Evolutionary conservation across 2,113 vertebrate genomes (phyloP).

Genomic region (Saimiri boliviensis): DNA sequence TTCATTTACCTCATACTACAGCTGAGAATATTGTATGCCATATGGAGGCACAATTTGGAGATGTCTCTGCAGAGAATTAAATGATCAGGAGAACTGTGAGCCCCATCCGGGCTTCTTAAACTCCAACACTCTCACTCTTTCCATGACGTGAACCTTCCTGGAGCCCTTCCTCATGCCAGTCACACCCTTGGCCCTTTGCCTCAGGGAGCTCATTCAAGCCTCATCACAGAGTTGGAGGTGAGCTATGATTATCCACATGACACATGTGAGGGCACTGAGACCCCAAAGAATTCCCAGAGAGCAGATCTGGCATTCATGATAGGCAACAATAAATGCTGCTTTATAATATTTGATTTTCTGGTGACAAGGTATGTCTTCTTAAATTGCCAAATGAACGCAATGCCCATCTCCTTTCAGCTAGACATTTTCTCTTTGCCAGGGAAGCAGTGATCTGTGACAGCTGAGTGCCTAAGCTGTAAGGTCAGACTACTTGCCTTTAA

Average conservation of each 20-base stretch:
- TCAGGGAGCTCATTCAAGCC: background rate
- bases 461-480: background rate
- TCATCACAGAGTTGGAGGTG: background rate
- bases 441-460: fast-evolving
- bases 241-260: background rate
- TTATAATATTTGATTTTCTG: background rate
- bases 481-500: background rate
- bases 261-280: background rate
- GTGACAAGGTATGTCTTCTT: background rate
- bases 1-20: background rate
- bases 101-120: background rate
- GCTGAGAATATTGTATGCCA: background rate
- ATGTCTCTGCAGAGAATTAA: background rate
- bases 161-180: fast-evolving
- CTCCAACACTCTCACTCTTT: background rate
- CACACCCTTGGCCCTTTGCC: background rate
- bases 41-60: background rate
- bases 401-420: background rate
- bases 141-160: background rate
- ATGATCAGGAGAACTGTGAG: background rate
- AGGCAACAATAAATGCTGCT: background rate
- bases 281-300: background rate
- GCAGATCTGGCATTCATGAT: background rate
- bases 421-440: background rate
- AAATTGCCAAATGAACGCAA: background rate